Conservation (phyloP, 2,113 vertebrate species). For the Geothlypis trichas region DNA sequence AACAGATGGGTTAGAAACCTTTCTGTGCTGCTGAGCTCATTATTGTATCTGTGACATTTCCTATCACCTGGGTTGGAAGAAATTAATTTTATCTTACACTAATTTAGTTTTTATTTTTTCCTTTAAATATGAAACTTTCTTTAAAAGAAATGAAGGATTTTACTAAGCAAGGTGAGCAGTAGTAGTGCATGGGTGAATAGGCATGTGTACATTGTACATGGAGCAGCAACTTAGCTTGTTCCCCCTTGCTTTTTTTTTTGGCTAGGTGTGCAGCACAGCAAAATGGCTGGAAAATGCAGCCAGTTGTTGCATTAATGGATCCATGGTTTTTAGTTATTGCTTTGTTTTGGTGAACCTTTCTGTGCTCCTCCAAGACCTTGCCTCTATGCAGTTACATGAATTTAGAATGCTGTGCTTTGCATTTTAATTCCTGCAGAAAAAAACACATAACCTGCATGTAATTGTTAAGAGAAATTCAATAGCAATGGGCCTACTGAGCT, state of each 20-base stretch:
- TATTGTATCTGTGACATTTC: neutral
- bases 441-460: slow-evolving; percentile 21
- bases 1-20: neutral
- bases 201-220: slow-evolving; percentile 21
- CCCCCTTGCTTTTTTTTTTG: neutral
- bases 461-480: slow-evolving; percentile 10
- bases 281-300: neutral
- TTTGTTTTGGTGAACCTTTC: neutral
- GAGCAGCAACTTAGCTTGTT: slow-evolving; percentile 3
- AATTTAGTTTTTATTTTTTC: slow-evolving; percentile 34
- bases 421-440: slow-evolving; percentile 38
- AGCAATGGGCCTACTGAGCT: neutral
- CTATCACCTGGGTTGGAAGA: neutral
- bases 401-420: slow-evolving; percentile 36
- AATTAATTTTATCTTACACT: neutral
- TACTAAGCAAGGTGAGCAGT: slow-evolving; percentile 55
- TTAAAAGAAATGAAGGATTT: slow-evolving; percentile 57
- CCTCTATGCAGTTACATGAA: neutral
- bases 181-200: slow-evolving; percentile 43
- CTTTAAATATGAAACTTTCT: slow-evolving; percentile 41
- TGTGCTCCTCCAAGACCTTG: neutral
- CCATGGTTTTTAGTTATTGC: neutral
- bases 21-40: neutral
- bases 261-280: neutral
- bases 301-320: neutral